Percentiles rank a stretch among this genome's conserved stretches.
Conservation (phyloP, 2,113 vertebrate species). For the Varanus salvator region DNA sequence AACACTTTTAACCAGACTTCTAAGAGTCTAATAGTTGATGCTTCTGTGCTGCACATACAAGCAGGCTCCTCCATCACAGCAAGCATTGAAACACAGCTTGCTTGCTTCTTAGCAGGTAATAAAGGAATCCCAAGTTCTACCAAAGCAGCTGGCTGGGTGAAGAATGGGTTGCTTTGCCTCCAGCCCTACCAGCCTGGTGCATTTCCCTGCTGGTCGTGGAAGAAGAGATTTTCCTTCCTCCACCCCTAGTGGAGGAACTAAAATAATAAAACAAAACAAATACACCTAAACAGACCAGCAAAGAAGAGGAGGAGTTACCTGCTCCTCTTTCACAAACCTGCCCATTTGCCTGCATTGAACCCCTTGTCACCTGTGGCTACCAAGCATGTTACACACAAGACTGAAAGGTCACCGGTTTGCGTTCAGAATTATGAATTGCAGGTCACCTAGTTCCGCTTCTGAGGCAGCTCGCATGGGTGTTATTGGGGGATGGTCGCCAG, state of each 20-base stretch:
- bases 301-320: neutral
- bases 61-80: neutral
- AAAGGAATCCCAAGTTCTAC: neutral
- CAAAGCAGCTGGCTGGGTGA: neutral
- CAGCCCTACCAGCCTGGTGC: neutral
- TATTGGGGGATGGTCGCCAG: slow-evolving; percentile 96
- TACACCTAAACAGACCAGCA: no score
- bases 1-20: no score
- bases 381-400: neutral
- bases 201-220: neutral
- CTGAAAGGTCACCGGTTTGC: neutral
- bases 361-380: neutral
- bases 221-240: neutral
- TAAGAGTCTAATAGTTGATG: no score
- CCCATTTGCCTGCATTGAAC: neutral
- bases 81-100: neutral
- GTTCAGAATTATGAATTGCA: neutral
- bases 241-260: no score
- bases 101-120: neutral
- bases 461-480: slow-evolving; percentile 94
- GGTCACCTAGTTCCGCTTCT: slow-evolving; percentile 91
- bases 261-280: no score
- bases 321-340: neutral
- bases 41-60: no score
- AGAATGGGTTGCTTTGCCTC: neutral